Evolutionary conservation across 2,888 invertebrate genomes (phyloP).

Genomic region (Cloeon dipterum): DNA sequence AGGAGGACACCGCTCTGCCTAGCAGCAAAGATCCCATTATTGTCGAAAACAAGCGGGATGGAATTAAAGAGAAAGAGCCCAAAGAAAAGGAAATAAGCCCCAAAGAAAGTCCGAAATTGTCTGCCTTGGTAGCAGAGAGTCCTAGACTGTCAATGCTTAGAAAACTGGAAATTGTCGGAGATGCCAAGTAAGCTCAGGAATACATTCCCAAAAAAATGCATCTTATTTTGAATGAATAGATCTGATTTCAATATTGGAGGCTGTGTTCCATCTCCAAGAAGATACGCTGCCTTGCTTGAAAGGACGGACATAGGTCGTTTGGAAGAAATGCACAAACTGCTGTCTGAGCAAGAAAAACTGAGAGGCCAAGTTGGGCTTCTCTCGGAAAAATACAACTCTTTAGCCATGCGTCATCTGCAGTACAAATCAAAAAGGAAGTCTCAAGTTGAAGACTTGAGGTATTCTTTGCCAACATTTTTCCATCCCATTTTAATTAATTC

Average conservation of each 20-base stretch:
- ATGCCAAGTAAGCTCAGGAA: neutral
- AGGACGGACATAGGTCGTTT: slow-evolving; percentile 12
- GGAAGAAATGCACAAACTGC: slow-evolving; percentile 13
- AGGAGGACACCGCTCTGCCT: neutral
- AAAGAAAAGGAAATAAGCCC: too few relatives aligned
- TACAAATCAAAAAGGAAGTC: slow-evolving; percentile 14
- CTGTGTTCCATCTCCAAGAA: slow-evolving; percentile 10
- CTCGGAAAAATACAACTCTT: slow-evolving; percentile 15
- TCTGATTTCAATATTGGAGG: neutral
- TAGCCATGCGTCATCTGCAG: slow-evolving; percentile 14
- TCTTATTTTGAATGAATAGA: too few relatives aligned
- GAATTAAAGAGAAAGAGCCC: too few relatives aligned
- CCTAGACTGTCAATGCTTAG: neutral
- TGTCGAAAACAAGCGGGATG: too few relatives aligned
- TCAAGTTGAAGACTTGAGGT: slow-evolving; percentile 15
- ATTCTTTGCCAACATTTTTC: slow-evolving; percentile 1
- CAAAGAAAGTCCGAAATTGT: too few relatives aligned
- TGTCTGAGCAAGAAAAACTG: slow-evolving; percentile 13
- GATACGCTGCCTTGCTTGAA: slow-evolving; percentile 11
- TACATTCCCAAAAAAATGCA: too few relatives aligned
- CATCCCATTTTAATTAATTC: neutral
- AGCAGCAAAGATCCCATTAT: too few relatives aligned
- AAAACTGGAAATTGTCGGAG: neutral
- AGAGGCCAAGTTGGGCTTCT: slow-evolving; percentile 12
- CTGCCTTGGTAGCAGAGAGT: neutral